phyloP scores from a whole-genome alignment of 1,140 invertebrate genomes.

The Archegozetes longisetosus region DNA sequence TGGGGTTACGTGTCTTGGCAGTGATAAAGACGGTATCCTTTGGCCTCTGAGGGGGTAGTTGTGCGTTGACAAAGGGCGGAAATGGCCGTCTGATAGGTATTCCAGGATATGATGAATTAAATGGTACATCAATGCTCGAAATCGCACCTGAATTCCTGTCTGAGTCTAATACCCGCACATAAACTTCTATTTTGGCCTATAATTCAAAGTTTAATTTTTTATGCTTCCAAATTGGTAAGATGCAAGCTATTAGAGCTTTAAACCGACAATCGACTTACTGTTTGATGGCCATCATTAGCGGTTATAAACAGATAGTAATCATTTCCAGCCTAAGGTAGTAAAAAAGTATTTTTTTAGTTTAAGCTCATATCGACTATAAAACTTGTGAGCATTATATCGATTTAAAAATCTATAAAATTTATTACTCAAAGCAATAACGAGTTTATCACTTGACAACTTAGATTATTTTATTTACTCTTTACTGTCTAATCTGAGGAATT shows the following conservation, averaged over 20 bases:
- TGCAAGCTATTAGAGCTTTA: neutral
- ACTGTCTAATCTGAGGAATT: neutral
- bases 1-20: neutral
- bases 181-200: slow-evolving; percentile 49
- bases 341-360: neutral
- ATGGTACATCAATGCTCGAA: neutral
- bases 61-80: neutral
- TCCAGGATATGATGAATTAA: neutral
- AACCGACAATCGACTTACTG: slow-evolving; percentile 12
- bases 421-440: neutral
- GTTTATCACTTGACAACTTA: neutral
- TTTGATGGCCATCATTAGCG: slow-evolving; percentile 21
- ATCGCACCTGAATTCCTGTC: neutral
- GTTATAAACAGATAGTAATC: slow-evolving; percentile 19
- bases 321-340: slow-evolving; percentile 18
- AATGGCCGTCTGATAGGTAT: neutral
- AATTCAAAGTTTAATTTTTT: no score
- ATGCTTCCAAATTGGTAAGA: no score
- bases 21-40: neutral
- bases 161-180: slow-evolving; percentile 27
- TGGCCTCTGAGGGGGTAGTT: neutral
- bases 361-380: neutral
- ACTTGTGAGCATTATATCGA: neutral
- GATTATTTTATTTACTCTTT: neutral
- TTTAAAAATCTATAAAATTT: neutral